Evolutionary conservation across 2,797 vertebrate genomes (phyloP).

Genomic region (Telmatherina bonti): DNA sequence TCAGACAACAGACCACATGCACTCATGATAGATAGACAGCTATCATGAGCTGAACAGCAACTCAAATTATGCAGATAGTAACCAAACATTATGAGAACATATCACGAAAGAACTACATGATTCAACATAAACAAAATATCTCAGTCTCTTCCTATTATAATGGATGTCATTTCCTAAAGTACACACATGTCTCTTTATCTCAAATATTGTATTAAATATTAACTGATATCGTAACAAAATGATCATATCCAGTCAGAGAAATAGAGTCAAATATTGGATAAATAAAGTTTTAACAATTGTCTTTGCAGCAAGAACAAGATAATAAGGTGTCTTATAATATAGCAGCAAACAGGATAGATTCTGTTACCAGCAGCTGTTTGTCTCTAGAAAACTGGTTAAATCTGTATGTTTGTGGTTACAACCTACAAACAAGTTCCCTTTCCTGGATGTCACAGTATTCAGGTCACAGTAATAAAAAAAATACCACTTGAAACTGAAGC

Average conservation of each 20-base stretch:
- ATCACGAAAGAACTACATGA: constrained; percentile 28
- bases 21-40: constrained; percentile 51
- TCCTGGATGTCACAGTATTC: constrained; percentile 24
- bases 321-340: constrained; percentile 43
- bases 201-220: constrained; percentile 8
- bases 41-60: constrained; percentile 58
- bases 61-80: constrained; percentile 64
- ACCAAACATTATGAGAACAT: constrained; percentile 64
- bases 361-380: constrained; percentile 25
- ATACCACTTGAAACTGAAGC: not conserved
- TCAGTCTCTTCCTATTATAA: constrained; percentile 7
- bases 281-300: not conserved
- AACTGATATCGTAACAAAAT: not conserved
- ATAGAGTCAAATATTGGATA: not conserved
- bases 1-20: constrained; percentile 64
- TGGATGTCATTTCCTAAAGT: constrained; percentile 33
- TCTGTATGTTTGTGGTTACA: not conserved
- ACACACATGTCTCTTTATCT: constrained; percentile 13
- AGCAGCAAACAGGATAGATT: constrained; percentile 34
- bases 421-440: constrained; percentile 22
- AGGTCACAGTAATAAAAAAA: constrained; percentile 10
- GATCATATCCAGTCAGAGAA: not conserved
- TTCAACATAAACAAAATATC: constrained; percentile 22
- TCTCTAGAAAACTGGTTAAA: constrained; percentile 12
- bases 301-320: constrained; percentile 5